Evolutionary conservation across 1,140 invertebrate species (phyloP).

Genomic region (Asobara japonica): DNA sequence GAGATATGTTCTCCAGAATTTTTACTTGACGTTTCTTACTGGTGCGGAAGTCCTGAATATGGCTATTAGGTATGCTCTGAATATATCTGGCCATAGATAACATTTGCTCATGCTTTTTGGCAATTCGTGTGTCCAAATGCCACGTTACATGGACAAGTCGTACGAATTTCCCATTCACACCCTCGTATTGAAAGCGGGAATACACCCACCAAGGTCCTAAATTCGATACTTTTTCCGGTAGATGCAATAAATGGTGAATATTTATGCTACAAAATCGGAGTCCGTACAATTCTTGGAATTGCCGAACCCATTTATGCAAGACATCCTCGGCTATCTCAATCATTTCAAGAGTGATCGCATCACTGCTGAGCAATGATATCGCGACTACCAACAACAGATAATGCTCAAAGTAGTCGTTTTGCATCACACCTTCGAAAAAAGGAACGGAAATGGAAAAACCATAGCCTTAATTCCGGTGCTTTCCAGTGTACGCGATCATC

Average conservation of each 20-base stretch:
- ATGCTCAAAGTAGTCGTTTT: slow-evolving; percentile 33
- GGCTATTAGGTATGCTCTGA: slow-evolving; percentile 27
- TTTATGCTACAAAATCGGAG: slow-evolving; percentile 33
- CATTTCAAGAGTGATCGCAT: slow-evolving; percentile 10
- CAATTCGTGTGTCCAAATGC: slow-evolving; percentile 41
- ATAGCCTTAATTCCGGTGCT: slow-evolving; percentile 33
- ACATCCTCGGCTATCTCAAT: slow-evolving; percentile 22
- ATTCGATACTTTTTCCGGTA: slow-evolving; percentile 24
- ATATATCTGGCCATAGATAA: slow-evolving; percentile 34
- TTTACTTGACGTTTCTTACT: slow-evolving; percentile 28
- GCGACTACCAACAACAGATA: slow-evolving; percentile 27
- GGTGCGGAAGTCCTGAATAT: slow-evolving; percentile 27
- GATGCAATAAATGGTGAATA: slow-evolving; percentile 35
- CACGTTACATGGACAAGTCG: slow-evolving; percentile 39
- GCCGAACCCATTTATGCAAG: slow-evolving; percentile 30
- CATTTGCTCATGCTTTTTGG: slow-evolving; percentile 31
- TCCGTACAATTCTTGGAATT: slow-evolving; percentile 31
- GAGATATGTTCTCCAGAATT: slow-evolving; percentile 28
- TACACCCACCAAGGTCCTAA: slow-evolving; percentile 36
- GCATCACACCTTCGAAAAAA: slow-evolving; percentile 32
- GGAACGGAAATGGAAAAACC: slow-evolving; percentile 35
- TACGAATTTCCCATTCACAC: slow-evolving; percentile 43
- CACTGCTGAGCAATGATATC: slow-evolving; percentile 27
- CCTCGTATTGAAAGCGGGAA: slow-evolving; percentile 39
- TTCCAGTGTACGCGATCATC: slow-evolving; percentile 35